Base-by-base conservation (phyloP, 2,797 vertebrate genomes). In the Rhincodon typus region DNA sequence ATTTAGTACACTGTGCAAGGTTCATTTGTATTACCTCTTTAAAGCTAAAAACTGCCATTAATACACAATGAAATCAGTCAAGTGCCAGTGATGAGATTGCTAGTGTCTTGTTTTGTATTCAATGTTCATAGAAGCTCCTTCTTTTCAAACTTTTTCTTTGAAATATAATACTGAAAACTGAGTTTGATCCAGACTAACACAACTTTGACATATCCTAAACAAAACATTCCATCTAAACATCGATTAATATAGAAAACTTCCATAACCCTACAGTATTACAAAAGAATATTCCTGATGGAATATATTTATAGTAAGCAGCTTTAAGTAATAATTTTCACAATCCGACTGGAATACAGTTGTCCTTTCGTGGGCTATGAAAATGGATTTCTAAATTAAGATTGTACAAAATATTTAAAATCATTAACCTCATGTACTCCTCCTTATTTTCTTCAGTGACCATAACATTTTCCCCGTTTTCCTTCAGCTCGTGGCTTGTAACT, bases 361-460 rank as follows among this genome's bases (percentile, higher is more conserved):
- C 57, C 57, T 66, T 1, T 27, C 15, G 3, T 91, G 57, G 17
- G 4, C 88, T 66, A 66, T 34, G 1, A 67, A 57, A 53, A 38
- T 30, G 19, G 38, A 74, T 50, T 72, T 94, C 38, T 23, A 72
- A 67, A 95, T 23, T 84, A 72, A 79, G 66, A 66, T 84, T 57
- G 19, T 19, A 88, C n/a, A 84, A 84, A n/a, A 67, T n/a, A 19
- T 30, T 84, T 42, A 84, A 10, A 30, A 88, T 53, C 17, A 96
- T 97, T 97, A 96, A 99, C 99, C 98, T 98, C 97, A 99, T 99
- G 96, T 99, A 99, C 96, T 99, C 99, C 50, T 99, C 99, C 97
- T 99, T 99, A 98, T 99, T 99, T 57, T 99, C 98, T 96, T 99
- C 98, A 0, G 98, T 99, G 96, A 99, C 99, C 13, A 99, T 98